phyloP scores from a whole-genome alignment of 2,797 vertebrate genomes.

The Falco peregrinus region DNA sequence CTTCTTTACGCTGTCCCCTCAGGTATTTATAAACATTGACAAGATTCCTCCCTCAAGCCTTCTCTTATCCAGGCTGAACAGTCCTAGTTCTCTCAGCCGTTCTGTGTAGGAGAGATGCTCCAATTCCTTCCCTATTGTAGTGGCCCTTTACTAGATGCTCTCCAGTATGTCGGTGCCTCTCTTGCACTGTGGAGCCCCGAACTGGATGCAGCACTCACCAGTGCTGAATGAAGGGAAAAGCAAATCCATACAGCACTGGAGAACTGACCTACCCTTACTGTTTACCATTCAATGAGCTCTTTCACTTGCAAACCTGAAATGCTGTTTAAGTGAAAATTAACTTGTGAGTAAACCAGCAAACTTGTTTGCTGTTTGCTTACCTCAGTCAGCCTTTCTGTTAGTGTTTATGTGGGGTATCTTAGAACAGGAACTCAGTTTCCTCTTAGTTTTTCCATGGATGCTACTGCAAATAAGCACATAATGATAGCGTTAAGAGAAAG shows the following conservation, averaged over 20 bases:
- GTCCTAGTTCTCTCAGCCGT: background rate
- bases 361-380: background rate
- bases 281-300: background rate
- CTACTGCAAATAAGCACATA: background rate
- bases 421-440: background rate
- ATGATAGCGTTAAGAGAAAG: background rate
- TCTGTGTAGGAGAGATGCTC: background rate
- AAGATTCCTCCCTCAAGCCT: no score
- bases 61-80: background rate
- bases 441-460: background rate
- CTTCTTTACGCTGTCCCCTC: no score
- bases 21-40: no score
- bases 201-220: background rate
- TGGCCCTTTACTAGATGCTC: background rate
- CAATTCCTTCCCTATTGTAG: background rate
- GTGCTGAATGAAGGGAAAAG: background rate
- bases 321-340: constrained; percentile 1
- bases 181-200: background rate
- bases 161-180: background rate
- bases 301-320: background rate
- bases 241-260: background rate
- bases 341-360: background rate
- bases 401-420: background rate
- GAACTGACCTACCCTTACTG: background rate
- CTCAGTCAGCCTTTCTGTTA: background rate